phyloP scores from a whole-genome alignment of 2,113 vertebrate species.

The Polypterus senegalus region DNA sequence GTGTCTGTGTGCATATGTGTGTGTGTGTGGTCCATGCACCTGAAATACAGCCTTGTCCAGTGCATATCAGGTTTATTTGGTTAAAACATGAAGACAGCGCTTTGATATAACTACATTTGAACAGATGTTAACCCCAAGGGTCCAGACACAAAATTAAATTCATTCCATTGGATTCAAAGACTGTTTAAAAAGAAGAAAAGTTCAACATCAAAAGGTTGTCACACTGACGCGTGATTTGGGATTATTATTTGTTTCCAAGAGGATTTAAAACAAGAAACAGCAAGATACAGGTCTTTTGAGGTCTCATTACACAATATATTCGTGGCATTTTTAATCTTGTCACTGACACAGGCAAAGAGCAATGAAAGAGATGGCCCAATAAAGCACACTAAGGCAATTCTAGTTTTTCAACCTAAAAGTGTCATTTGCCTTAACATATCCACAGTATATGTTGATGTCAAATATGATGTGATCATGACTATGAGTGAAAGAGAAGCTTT shows the following conservation, averaged over 20 bases:
- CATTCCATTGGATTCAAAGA: constrained; percentile 12
- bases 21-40: constrained; percentile 19
- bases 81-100: constrained; percentile 7
- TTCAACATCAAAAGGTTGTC: constrained; percentile 13
- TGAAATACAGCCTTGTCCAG: constrained; percentile 10
- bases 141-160: constrained; percentile 6
- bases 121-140: constrained; percentile 13
- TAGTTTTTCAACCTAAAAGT: too few species aligned
- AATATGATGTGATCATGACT: too few species aligned
- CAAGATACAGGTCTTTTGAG: not conserved
- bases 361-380: too few species aligned
- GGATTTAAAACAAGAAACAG: constrained; percentile 1
- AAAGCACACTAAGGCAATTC: too few species aligned
- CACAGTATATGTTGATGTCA: too few species aligned
- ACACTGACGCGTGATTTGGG: constrained; percentile 12
- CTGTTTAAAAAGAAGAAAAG: not conserved
- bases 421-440: too few species aligned
- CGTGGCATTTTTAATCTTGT: too few species aligned
- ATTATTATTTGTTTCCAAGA: constrained; percentile 7
- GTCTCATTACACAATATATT: too few species aligned
- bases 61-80: constrained; percentile 6
- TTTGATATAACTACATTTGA: constrained; percentile 14
- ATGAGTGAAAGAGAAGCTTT: too few species aligned
- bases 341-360: too few species aligned
- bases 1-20: not conserved